Conservation (phyloP, 2,888 invertebrate species). For the Prosopocoilus inquinatus region DNA sequence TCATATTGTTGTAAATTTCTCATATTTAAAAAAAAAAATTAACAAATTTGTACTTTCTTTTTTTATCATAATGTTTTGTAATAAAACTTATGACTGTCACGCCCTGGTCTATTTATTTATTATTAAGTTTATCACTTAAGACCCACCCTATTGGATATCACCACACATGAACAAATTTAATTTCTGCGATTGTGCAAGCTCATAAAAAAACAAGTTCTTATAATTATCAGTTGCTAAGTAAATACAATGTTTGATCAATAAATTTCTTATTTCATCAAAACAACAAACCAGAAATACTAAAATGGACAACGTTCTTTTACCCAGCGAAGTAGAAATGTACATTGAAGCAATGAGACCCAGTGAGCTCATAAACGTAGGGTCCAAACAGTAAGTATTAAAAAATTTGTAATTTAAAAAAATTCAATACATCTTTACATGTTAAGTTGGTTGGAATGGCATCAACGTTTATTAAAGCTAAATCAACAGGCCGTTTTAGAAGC, state of each 20-base stretch:
- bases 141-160: too few species aligned
- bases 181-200: too few species aligned
- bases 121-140: not conserved
- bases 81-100: constrained; percentile 11
- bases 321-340: constrained; percentile 73
- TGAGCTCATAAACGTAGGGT: constrained; percentile 67
- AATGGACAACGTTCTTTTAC: constrained; percentile 58
- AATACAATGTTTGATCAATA: constrained; percentile 7
- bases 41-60: constrained; percentile 10
- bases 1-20: constrained; percentile 13
- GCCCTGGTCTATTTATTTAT: not conserved
- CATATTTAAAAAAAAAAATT: constrained; percentile 2
- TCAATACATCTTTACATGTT: constrained; percentile 3
- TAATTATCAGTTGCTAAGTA: constrained; percentile 2
- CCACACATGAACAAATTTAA: too few species aligned
- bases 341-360: constrained; percentile 69
- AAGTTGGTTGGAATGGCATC: constrained; percentile 81
- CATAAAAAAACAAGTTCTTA: not conserved
- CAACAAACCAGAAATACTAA: constrained; percentile 15
- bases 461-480: constrained; percentile 78
- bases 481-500: constrained; percentile 87
- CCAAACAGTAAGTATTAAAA: constrained; percentile 49
- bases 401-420: constrained; percentile 1
- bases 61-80: constrained; percentile 17
- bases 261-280: constrained; percentile 6